Base-by-base conservation (phyloP, 2,113 vertebrate species). In the Cephalopholis sonnerati region DNA sequence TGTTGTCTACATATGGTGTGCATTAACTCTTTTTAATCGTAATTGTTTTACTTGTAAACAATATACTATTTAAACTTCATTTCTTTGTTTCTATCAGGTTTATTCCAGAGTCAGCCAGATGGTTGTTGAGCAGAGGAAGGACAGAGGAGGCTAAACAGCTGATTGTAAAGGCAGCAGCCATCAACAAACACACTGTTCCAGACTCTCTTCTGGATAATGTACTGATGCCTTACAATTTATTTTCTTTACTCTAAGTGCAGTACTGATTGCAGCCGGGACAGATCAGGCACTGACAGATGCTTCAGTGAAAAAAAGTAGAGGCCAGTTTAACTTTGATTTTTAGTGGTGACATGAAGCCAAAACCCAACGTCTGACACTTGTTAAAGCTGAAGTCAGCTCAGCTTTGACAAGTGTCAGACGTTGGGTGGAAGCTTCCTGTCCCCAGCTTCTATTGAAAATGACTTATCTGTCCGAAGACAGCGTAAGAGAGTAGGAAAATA, bases 101-200 rank as follows among this genome's bases (percentile, higher is more conserved):
- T 61, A 85, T 97, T 11, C 96, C 96, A 13, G 96, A 97, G 61
- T 97, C 96, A 1, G 91, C 96, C 16, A 89, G 94, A 10, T 97
- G 96, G 96, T 91, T 97, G 24, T 66, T 96, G 54, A 91, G 78
- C n/a, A 86, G 78, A 70, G 96, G 95, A 20, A 94, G 65, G 65
- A 61, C 82, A 0, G 92, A 96, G 51, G 94, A 95, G 57, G 96
- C 96, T 0, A 96, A 95, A 74, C 86, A 87, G 24, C 0, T 95
- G 16, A 74, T 97, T 24, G 86, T 90, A 79, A 97, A 93, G 73
- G 96, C 87, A 3, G 95, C 96, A 4, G 46, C 67, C 0, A 50
- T 94, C 76, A 97, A 97, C 74, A 94, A 89, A 75, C 46, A 63
- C 55, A 86, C 70, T 12, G 44, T 97, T 27, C 87, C 93, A 0